Evolutionary conservation across 2,888 invertebrate species (phyloP).

Genomic region (Mongoloraphidia duomilia): DNA sequence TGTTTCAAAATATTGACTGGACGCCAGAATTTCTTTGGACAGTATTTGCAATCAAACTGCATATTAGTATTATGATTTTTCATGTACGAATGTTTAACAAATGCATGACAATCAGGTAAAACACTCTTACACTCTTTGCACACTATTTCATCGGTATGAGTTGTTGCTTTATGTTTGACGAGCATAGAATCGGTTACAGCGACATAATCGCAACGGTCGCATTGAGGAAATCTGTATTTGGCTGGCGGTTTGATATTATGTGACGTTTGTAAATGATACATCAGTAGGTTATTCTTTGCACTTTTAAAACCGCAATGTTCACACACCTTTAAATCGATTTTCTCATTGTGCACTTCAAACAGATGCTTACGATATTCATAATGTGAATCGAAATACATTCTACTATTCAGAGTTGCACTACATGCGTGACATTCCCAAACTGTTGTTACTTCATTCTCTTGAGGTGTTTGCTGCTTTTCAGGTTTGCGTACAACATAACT

Average conservation of each 20-base stretch:
- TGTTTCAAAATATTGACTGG: constrained; percentile 57
- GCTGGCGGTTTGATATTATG: constrained; percentile 58
- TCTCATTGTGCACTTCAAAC: constrained; percentile 64
- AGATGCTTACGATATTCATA: constrained; percentile 69
- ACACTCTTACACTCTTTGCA: constrained; percentile 42
- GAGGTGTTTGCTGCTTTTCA: constrained; percentile 8
- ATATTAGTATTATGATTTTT: constrained; percentile 9
- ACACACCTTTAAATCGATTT: constrained; percentile 61
- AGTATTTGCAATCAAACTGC: constrained; percentile 51
- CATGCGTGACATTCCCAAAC: constrained; percentile 75
- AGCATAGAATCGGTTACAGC: constrained; percentile 60
- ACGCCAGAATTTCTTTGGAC: constrained; percentile 55
- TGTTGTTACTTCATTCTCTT: constrained; percentile 41
- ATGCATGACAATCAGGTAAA: constrained; percentile 24
- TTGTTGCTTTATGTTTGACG: constrained; percentile 50
- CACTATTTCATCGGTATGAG: constrained; percentile 40
- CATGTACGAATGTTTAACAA: constrained; percentile 9
- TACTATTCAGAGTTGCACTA: constrained; percentile 33
- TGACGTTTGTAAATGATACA: constrained; percentile 67
- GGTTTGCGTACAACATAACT: constrained; percentile 10
- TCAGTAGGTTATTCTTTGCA: constrained; percentile 52
- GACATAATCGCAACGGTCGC: constrained; percentile 58
- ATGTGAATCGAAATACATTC: constrained; percentile 58
- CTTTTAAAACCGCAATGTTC: constrained; percentile 75
- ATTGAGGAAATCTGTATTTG: constrained; percentile 61